phyloP scores from a whole-genome alignment of 2,888 invertebrate species.

The Junonia oenone region DNA sequence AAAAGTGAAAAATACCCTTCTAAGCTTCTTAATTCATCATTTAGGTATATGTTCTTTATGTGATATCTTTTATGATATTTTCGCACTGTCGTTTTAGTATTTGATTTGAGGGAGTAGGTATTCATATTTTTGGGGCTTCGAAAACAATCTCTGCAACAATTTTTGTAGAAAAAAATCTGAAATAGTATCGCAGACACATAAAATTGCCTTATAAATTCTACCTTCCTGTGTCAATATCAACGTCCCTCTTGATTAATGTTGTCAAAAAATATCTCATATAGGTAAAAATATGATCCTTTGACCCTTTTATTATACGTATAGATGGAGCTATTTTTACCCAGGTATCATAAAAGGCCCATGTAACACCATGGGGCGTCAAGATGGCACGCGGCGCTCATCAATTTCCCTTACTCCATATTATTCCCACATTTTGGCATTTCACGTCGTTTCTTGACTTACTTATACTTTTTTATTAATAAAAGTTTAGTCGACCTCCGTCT shows the following conservation, averaged over 20 bases:
- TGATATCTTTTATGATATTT: no score
- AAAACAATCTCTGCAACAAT: no score
- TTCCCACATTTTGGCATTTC: slow-evolving; percentile 49
- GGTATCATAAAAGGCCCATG: slow-evolving; percentile 22
- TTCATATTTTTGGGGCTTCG: no score
- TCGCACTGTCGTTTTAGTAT: no score
- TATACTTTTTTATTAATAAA: slow-evolving; percentile 70
- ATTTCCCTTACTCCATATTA: slow-evolving; percentile 62
- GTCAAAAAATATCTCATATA: not conserved
- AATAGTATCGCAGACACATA: no score
- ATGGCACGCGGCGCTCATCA: slow-evolving; percentile 49
- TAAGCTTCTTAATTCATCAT: no score
- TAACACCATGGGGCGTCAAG: slow-evolving; percentile 23
- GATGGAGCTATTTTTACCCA: slow-evolving; percentile 19
- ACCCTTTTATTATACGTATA: not conserved
- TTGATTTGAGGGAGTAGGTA: no score
- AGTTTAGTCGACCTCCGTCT: slow-evolving; percentile 50
- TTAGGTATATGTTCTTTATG: no score
- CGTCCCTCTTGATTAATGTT: not conserved
- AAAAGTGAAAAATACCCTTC: no score
- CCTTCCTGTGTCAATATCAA: not conserved
- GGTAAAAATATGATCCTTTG: not conserved
- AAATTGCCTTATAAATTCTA: no score
- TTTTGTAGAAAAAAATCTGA: no score
- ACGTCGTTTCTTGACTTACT: slow-evolving; percentile 53